These are phyloP conservation scores for Liasis olivaceus DNA, from an alignment of 2,797 vertebrate genomes.

Conservation along the genomic window DNA sequence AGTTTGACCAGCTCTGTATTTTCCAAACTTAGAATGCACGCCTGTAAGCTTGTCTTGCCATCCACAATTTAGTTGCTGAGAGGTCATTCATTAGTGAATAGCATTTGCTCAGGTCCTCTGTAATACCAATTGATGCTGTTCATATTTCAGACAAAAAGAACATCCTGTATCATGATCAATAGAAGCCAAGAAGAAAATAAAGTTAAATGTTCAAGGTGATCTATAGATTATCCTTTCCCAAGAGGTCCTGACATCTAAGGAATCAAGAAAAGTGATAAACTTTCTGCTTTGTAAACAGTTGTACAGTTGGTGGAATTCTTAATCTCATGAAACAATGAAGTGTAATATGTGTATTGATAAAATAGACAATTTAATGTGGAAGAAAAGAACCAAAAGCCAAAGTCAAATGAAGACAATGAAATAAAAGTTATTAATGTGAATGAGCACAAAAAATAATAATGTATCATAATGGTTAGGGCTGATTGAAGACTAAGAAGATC, in stretches of 20 bases:
- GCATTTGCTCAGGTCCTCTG: not conserved
- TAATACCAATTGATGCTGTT: constrained; percentile 8
- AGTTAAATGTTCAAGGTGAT: constrained; percentile 22
- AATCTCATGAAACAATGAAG: not conserved
- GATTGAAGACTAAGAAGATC: not conserved
- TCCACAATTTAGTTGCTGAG: not conserved
- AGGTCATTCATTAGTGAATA: not conserved
- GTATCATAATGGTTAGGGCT: not conserved
- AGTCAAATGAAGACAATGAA: not conserved
- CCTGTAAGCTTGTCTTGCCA: not conserved
- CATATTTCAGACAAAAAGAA: constrained; percentile 32
- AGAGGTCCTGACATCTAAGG: constrained; percentile 1
- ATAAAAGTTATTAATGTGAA: not conserved
- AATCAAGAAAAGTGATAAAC: not conserved
- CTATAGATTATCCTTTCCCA: constrained; percentile 26
- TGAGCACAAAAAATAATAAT: not conserved
- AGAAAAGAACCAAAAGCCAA: not conserved
- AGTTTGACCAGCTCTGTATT: not conserved
- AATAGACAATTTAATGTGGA: not conserved
- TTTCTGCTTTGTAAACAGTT: not conserved
- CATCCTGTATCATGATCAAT: constrained; percentile 9
- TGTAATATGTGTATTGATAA: not conserved
- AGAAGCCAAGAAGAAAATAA: constrained; percentile 17
- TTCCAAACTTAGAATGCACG: not conserved
- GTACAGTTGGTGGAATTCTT: not conserved